These are phyloP conservation scores for Apis laboriosa DNA, from an alignment of 1,140 invertebrate genomes.

Conservation along the genomic window DNA sequence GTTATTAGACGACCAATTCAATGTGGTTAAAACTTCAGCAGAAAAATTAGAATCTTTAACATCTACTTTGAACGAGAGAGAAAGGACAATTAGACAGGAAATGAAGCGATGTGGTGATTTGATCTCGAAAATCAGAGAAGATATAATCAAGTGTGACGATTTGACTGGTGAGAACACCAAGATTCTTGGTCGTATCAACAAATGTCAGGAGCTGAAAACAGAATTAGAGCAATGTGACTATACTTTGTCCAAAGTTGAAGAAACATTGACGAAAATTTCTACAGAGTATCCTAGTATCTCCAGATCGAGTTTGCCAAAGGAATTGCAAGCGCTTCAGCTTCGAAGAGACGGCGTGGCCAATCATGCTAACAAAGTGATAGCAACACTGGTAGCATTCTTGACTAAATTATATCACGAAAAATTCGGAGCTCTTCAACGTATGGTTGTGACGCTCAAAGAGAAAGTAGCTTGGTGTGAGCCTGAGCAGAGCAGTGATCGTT, in stretches of 20 bases:
- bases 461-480: slow-evolving; percentile 96
- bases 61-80: slow-evolving; percentile 86
- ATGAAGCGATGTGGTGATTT: slow-evolving; percentile 87
- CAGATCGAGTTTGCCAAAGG: slow-evolving; percentile 89
- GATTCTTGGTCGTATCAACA: slow-evolving; percentile 89
- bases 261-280: slow-evolving; percentile 82
- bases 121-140: slow-evolving; percentile 90
- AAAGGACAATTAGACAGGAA: slow-evolving; percentile 86
- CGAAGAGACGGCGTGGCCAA: slow-evolving; percentile 87
- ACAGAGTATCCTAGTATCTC: slow-evolving; percentile 89
- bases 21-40: slow-evolving; percentile 87
- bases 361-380: slow-evolving; percentile 91
- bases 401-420: slow-evolving; percentile 95
- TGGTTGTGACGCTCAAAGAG: slow-evolving; percentile 90
- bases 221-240: slow-evolving; percentile 84
- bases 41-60: slow-evolving; percentile 88
- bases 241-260: slow-evolving; percentile 83
- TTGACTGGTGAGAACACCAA: slow-evolving; percentile 92
- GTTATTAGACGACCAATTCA: slow-evolving; percentile 89
- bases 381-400: slow-evolving; percentile 89
- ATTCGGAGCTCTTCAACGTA: slow-evolving; percentile 89
- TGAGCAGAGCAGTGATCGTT: slow-evolving; percentile 92
- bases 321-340: slow-evolving; percentile 89
- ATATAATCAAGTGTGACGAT: slow-evolving; percentile 94
- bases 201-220: slow-evolving; percentile 86